phyloP scores from a whole-genome alignment of 2,113 vertebrate genomes.

The Ageneiosus marmoratus region DNA sequence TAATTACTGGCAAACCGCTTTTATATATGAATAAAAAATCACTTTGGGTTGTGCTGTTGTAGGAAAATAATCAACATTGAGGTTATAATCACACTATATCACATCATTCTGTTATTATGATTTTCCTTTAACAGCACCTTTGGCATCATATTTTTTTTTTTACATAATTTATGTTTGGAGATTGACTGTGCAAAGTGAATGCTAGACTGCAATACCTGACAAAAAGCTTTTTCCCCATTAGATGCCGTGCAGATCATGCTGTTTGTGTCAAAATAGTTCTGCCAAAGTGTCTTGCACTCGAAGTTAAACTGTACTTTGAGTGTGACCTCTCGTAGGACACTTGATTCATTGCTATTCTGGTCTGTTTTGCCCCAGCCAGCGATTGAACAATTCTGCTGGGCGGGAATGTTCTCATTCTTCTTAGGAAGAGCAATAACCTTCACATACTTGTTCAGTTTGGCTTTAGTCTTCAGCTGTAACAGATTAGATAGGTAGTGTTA shows the following conservation, averaged over 20 bases:
- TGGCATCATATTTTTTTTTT: background rate
- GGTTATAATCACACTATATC: background rate
- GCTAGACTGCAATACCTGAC: slow-evolving; percentile 40
- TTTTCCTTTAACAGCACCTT: background rate
- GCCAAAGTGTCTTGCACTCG: slow-evolving; percentile 34
- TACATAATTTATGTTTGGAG: background rate
- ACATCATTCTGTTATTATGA: background rate
- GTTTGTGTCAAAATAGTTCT: background rate
- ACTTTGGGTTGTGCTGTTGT: background rate
- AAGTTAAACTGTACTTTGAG: slow-evolving; percentile 17
- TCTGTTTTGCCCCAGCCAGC: slow-evolving; percentile 45
- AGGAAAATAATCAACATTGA: background rate
- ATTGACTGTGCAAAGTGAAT: background rate
- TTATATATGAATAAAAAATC: too few relatives aligned
- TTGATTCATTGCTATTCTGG: background rate
- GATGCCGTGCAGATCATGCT: slow-evolving; percentile 46
- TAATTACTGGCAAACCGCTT: background rate
- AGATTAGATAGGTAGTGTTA: background rate
- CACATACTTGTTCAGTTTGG: slow-evolving; percentile 33
- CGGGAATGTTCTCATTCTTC: background rate
- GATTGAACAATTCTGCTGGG: slow-evolving; percentile 26
- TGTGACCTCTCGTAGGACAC: slow-evolving; percentile 37
- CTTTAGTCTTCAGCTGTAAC: slow-evolving; percentile 48
- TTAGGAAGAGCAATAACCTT: slow-evolving; percentile 15
- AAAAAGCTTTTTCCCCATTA: slow-evolving; percentile 33